Conservation (phyloP, 1,140 invertebrate species). For the Leucophenga varia region DNA sequence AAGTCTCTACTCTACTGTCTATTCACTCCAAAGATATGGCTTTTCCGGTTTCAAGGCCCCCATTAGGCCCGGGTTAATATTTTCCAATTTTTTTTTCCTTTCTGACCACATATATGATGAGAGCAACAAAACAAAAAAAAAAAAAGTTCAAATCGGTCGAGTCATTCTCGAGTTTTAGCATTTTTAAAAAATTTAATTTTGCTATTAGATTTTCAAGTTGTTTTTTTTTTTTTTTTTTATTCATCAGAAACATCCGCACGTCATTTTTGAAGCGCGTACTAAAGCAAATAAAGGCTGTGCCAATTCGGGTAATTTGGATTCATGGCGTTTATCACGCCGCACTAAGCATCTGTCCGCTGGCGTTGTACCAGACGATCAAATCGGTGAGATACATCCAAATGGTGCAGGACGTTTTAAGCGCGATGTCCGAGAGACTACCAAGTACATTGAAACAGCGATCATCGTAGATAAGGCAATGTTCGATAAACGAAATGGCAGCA, state of each 20-base stretch:
- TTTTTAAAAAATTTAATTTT: neutral
- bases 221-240: no score
- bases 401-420: slow-evolving; percentile 62
- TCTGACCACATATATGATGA: no score
- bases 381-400: slow-evolving; percentile 58
- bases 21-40: no score
- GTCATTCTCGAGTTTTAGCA: no score
- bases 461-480: slow-evolving; percentile 94
- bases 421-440: slow-evolving; percentile 83
- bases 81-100: no score
- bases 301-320: slow-evolving; percentile 74
- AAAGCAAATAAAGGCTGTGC: slow-evolving; percentile 86
- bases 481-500: slow-evolving; percentile 87
- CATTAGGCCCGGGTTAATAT: no score
- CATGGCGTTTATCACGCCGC: slow-evolving; percentile 65
- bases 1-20: no score
- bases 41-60: no score
- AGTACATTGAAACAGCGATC: slow-evolving; percentile 90
- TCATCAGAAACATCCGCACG: slow-evolving; percentile 93
- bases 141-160: no score
- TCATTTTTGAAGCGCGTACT: slow-evolving; percentile 88
- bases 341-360: slow-evolving; percentile 64
- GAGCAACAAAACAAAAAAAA: no score
- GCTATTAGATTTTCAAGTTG: neutral
- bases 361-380: slow-evolving; percentile 36